Conservation (phyloP, 1,140 invertebrate genomes). For the Globodera ellingtonae region DNA sequence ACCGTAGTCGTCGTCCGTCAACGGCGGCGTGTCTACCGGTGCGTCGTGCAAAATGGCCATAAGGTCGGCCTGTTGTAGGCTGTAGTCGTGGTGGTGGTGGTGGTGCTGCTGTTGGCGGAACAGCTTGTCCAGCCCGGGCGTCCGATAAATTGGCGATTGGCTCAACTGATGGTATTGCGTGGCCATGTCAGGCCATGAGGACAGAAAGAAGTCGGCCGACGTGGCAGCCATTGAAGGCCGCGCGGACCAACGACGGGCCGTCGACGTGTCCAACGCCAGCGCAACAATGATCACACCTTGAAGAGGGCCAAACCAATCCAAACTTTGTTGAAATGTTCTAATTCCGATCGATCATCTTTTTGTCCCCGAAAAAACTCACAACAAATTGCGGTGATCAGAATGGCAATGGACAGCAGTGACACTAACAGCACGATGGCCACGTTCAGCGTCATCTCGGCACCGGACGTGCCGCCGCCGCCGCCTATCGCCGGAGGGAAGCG, state of each 20-base stretch:
- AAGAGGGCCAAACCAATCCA: not conserved
- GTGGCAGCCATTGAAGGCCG: not conserved
- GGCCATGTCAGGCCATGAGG: constrained; percentile 19
- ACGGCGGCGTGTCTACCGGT: not conserved
- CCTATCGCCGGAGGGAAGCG: constrained; percentile 11
- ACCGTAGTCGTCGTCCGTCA: constrained; percentile 11
- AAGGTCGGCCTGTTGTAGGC: not conserved
- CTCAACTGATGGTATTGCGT: not conserved
- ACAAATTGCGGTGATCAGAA: constrained; percentile 42
- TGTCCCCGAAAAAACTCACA: constrained; percentile 29
- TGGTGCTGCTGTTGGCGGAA: not conserved
- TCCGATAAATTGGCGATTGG: constrained; percentile 5
- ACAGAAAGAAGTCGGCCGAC: constrained; percentile 9
- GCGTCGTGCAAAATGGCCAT: not conserved
- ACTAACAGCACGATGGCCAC: constrained; percentile 40
- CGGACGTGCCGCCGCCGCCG: not conserved
- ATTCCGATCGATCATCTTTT: not conserved
- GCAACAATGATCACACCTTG: constrained; percentile 26
- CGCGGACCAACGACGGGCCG: not conserved
- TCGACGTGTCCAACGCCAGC: constrained; percentile 19
- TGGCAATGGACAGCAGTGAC: constrained; percentile 35
- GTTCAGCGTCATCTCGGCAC: constrained; percentile 33
- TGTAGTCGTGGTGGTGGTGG: not conserved
- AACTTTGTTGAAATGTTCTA: not conserved
- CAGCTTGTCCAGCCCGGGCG: constrained; percentile 10